Conservation (phyloP, 2,797 vertebrate species). For the Mallotus villosus region DNA sequence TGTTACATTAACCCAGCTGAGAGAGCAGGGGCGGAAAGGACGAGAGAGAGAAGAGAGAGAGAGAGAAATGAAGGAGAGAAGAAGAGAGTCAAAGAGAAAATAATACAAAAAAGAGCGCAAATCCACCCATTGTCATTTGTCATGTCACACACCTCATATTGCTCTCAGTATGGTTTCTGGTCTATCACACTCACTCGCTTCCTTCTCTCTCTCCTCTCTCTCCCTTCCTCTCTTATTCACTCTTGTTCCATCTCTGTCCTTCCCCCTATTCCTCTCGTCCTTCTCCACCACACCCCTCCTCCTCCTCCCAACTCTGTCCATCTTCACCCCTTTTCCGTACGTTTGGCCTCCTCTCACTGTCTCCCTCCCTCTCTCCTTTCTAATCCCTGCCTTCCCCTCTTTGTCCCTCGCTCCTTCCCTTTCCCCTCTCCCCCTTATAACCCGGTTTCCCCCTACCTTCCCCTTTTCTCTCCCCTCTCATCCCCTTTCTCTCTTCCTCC, state of each 20-base stretch:
- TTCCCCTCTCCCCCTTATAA: background rate
- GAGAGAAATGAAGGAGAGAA: background rate
- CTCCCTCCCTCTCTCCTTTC: background rate
- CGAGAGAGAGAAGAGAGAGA: slow-evolving; percentile 1
- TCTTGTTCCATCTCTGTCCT: background rate
- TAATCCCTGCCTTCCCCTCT: background rate
- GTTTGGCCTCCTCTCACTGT: background rate
- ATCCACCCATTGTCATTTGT: slow-evolving; percentile 55
- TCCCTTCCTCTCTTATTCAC: background rate
- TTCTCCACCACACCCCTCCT: background rate
- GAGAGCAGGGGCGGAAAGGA: slow-evolving; percentile 27
- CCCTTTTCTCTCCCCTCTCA: background rate
- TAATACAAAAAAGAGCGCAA: slow-evolving; percentile 16
- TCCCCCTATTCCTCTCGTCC: background rate
- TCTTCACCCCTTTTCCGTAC: background rate
- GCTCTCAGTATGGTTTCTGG: slow-evolving; percentile 50
- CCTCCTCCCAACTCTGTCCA: too few species aligned
- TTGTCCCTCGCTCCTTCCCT: background rate
- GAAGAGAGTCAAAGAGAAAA: background rate
- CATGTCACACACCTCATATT: slow-evolving; percentile 60
- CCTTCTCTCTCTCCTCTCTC: background rate
- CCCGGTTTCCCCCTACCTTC: background rate
- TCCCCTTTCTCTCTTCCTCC: background rate
- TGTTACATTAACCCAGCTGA: slow-evolving; percentile 62
- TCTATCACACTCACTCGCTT: slow-evolving; percentile 39